Evolutionary conservation across 2,113 vertebrate species (phyloP), one percentile per base, ranked within the genome.

Genomic region (Sula dactylatra): DNA sequence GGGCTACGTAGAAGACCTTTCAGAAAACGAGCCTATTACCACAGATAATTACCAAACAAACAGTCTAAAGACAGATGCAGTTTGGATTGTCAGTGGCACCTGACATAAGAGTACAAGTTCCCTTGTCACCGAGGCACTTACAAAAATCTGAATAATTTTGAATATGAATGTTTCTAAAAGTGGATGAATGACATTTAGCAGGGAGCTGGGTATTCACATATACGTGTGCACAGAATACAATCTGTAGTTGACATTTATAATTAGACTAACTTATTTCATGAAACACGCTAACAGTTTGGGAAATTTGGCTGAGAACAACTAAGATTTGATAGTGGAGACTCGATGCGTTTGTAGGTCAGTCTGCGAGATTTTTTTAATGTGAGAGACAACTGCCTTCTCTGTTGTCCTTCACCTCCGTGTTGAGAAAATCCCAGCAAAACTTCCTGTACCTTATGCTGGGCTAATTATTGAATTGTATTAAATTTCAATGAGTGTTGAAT

Each of bases 161-260:
- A 96, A 96, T 96, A 86, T 96, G 94, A 97, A 94, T 97, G 96
- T 94, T 97, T 91, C 96, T 96, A 97, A 96, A 96, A 97, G 66
- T 70, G 85, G 96, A 58, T 96, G 86, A 96, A 94, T 95, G 96
- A 97, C 97, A 97, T 97, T 97, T 97, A 93, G 97, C 80, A 86
- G 72, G 59, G 95, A 97, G 86, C 55, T 92, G 94, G 93, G 38
- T 96, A 87, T 87, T 97, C 93, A 70, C 90, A 73, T 95, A 91
- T 92, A 90, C 79, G 78, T 88, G 92, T 88, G 90, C 96, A 88
- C 67, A 64, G 85, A 97, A 88, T 92, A 95, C 85, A 97, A 90
- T 94, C 95, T 96, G 95, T 73, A 92, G 80, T 83, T 96, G 97
- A 67, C 90, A 90, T 90, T 96, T 96, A 93, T 96, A 77, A 92